Percentiles rank a stretch among this genome's conserved stretches.
Evolutionary conservation across 64 coral and sea anemone genomes (phyloP).

Genomic region (Actinia tenebrosa): DNA sequence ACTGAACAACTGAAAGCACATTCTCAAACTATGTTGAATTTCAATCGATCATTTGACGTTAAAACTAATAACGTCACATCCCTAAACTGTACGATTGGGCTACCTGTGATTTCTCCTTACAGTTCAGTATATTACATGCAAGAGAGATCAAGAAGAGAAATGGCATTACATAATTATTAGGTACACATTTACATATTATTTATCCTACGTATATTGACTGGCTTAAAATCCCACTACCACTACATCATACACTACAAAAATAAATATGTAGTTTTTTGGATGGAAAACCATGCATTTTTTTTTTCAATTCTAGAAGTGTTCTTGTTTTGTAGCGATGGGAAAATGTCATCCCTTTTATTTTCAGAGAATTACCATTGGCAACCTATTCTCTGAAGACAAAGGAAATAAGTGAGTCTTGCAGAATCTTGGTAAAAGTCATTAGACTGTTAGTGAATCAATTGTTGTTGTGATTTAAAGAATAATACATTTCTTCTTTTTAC

Average conservation of each 20-base stretch:
- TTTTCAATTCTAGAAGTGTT: background rate
- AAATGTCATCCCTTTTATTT: background rate
- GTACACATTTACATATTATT: constrained; percentile 6
- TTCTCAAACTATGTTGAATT: too few species aligned
- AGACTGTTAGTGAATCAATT: constrained; percentile 5
- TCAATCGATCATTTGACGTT: too few species aligned
- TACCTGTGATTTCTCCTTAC: background rate
- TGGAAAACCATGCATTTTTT: constrained; percentile 9
- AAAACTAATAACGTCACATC: too few species aligned
- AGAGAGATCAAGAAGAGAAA: background rate
- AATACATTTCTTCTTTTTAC: constrained; percentile 62
- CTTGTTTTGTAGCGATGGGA: background rate
- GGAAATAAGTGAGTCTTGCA: constrained; percentile 7
- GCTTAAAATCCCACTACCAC: background rate
- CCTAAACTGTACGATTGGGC: too few species aligned
- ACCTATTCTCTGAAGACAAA: background rate
- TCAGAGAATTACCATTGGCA: background rate
- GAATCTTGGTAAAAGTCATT: constrained; percentile 7
- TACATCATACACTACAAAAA: constrained; percentile 17
- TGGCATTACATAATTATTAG: background rate
- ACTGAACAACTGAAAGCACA: too few species aligned
- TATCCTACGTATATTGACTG: background rate
- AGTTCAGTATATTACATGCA: background rate
- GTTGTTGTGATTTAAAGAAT: constrained; percentile 32
- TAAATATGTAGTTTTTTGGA: constrained; percentile 14